Percentiles rank a stretch among this genome's conserved stretches.
Evolutionary conservation across 2,797 vertebrate genomes (phyloP).

Genomic region (Microctenopoma steveboyesi): DNA sequence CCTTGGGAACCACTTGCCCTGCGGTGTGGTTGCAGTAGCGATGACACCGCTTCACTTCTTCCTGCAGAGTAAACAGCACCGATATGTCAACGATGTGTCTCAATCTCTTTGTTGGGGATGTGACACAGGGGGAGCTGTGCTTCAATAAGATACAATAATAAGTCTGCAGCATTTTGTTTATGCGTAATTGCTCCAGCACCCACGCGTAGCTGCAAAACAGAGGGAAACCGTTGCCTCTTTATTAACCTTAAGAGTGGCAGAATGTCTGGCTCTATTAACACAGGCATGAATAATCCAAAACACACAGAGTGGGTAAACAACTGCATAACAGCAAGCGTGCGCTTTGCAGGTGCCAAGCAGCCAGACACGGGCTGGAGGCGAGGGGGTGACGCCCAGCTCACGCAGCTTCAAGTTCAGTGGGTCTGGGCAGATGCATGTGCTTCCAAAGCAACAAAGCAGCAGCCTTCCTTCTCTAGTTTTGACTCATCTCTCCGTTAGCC

Average conservation of each 20-base stretch:
- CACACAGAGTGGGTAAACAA: constrained; percentile 25
- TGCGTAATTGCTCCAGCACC: constrained; percentile 25
- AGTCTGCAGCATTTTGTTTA: constrained; percentile 15
- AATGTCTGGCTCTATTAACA: constrained; percentile 16
- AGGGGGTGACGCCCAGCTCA: constrained; percentile 4
- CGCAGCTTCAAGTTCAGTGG: constrained; percentile 41
- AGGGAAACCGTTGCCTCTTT: constrained; percentile 25
- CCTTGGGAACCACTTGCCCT: constrained; percentile 63
- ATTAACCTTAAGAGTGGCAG: constrained; percentile 27
- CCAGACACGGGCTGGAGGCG: constrained; percentile 16
- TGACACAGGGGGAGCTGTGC: constrained; percentile 7
- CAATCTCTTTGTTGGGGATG: constrained; percentile 8
- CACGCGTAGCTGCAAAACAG: constrained; percentile 11
- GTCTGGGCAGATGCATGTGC: constrained; percentile 47
- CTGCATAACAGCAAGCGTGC: constrained; percentile 26
- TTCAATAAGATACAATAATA: constrained; percentile 13
- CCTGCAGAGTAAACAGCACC: constrained; percentile 62
- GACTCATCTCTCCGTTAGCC: constrained; percentile 30
- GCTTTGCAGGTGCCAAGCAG: constrained; percentile 37
- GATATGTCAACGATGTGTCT: constrained; percentile 30
- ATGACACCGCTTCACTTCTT: constrained; percentile 78
- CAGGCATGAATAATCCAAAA: constrained; percentile 32
- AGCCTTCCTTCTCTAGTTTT: constrained; percentile 28
- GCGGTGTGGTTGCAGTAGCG: constrained; percentile 76
- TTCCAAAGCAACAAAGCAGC: constrained; percentile 28